Evolutionary conservation across 2,797 vertebrate species (phyloP).

Genomic region (Catostomus latipinnis): DNA sequence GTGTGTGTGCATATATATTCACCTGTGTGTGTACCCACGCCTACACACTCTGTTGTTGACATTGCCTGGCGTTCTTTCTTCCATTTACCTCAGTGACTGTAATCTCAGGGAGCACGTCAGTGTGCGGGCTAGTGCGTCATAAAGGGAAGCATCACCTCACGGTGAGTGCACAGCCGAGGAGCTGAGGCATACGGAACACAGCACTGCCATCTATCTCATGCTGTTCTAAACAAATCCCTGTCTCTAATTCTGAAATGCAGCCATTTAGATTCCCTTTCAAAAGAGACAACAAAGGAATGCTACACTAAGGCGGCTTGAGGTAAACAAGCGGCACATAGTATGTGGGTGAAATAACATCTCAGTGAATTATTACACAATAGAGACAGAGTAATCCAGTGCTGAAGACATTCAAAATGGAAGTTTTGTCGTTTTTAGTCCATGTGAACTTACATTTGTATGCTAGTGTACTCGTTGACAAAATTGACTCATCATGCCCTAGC

Average conservation of each 20-base stretch:
- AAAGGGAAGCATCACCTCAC: conserved; percentile 47
- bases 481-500: not conserved
- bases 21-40: conserved; percentile 11
- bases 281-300: conserved; percentile 35
- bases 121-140: conserved; percentile 46
- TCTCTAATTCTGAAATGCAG: conserved; percentile 34
- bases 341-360: conserved; percentile 6
- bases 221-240: conserved; percentile 40
- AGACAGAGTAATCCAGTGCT: conserved; percentile 3
- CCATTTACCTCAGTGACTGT: conserved; percentile 42
- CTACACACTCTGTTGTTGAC: conserved; percentile 33
- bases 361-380: not conserved
- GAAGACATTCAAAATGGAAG: not conserved
- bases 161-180: not conserved
- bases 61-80: conserved; percentile 38
- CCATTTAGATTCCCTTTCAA: conserved; percentile 41
- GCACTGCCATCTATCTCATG: conserved; percentile 53
- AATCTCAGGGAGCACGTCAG: conserved; percentile 50
- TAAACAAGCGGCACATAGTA: conserved; percentile 24
- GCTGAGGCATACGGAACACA: conserved; percentile 47
- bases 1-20: conserved; percentile 20
- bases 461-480: not conserved
- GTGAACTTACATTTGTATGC: not conserved
- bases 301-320: conserved; percentile 30
- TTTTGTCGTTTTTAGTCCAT: not conserved